phyloP scores from a whole-genome alignment of 2,888 invertebrate species.

The Carcina quercana region DNA sequence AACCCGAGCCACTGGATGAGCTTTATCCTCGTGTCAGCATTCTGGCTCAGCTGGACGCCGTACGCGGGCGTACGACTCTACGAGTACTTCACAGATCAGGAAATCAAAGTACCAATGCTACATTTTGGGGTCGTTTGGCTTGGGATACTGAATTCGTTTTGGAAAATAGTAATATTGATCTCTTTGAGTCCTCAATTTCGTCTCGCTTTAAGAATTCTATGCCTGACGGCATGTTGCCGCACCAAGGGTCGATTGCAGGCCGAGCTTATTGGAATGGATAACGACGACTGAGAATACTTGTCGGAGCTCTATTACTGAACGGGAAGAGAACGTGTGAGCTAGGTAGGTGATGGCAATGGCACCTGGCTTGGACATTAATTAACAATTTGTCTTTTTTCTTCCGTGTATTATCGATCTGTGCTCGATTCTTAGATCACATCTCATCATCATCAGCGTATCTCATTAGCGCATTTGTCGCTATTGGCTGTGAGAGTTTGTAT shows the following conservation, averaged over 20 bases:
- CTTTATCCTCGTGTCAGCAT: constrained; percentile 91
- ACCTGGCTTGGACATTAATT: too few species aligned
- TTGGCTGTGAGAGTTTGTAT: too few species aligned
- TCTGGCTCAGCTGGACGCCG: constrained; percentile 96
- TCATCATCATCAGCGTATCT: too few species aligned
- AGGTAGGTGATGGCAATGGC: too few species aligned
- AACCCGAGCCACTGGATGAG: constrained; percentile 98
- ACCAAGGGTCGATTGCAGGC: constrained; percentile 88
- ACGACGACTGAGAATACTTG: constrained; percentile 84
- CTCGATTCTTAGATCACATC: too few species aligned
- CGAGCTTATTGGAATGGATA: constrained; percentile 89
- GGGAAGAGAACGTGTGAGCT: too few species aligned
- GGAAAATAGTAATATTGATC: constrained; percentile 94
- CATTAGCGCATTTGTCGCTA: too few species aligned
- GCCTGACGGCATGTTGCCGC: constrained; percentile 91
- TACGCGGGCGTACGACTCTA: constrained; percentile 89
- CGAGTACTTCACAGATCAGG: constrained; percentile 78
- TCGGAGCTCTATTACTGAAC: too few species aligned
- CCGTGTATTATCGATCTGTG: too few species aligned
- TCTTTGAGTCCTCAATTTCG: constrained; percentile 95
- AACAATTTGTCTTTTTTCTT: too few species aligned
- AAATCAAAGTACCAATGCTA: constrained; percentile 84
- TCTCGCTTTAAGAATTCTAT: constrained; percentile 89
- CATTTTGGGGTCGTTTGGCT: constrained; percentile 97
- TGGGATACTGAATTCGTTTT: constrained; percentile 95